A percentile compares a stretch with the other conserved stretches of the same genome.
Evolutionary conservation across 2,888 invertebrate species (phyloP).

Genomic region (Diarsia mendica): DNA sequence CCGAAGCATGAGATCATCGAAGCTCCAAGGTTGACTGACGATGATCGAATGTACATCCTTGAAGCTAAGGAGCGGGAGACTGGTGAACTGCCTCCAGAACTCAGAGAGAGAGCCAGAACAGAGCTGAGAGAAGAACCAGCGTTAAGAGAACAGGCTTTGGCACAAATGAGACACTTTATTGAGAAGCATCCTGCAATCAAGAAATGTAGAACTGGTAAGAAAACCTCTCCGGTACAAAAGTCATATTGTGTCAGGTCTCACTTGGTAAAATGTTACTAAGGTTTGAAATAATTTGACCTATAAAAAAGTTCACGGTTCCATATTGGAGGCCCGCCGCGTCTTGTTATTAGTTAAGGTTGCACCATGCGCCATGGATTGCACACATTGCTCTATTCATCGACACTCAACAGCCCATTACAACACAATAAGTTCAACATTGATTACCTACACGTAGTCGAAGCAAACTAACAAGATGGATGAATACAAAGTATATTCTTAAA

Average conservation of each 20-base stretch:
- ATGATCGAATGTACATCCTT: slow-evolving; percentile 78
- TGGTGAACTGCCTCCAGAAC: slow-evolving; percentile 88
- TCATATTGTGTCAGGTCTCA: background rate
- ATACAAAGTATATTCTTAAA: background rate
- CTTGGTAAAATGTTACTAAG: background rate
- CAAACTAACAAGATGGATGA: background rate
- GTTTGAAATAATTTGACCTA: background rate
- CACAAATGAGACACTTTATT: slow-evolving; percentile 95
- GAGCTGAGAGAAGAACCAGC: slow-evolving; percentile 95
- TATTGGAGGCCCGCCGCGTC: background rate
- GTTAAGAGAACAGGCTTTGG: slow-evolving; percentile 93
- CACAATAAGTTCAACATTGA: slow-evolving; percentile 16
- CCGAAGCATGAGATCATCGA: slow-evolving; percentile 78
- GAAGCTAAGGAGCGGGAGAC: slow-evolving; percentile 84
- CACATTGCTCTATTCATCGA: background rate
- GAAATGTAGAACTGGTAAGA: slow-evolving; percentile 93
- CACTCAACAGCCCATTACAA: background rate
- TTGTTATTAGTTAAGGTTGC: background rate
- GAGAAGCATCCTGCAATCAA: slow-evolving; percentile 95
- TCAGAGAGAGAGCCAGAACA: slow-evolving; percentile 91
- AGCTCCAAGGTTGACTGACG: slow-evolving; percentile 80
- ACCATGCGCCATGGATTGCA: background rate
- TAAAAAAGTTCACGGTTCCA: background rate
- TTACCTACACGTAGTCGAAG: background rate
- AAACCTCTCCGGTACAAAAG: background rate